Conservation (phyloP, 2,113 vertebrate species). For the Struthidea cinerea region DNA sequence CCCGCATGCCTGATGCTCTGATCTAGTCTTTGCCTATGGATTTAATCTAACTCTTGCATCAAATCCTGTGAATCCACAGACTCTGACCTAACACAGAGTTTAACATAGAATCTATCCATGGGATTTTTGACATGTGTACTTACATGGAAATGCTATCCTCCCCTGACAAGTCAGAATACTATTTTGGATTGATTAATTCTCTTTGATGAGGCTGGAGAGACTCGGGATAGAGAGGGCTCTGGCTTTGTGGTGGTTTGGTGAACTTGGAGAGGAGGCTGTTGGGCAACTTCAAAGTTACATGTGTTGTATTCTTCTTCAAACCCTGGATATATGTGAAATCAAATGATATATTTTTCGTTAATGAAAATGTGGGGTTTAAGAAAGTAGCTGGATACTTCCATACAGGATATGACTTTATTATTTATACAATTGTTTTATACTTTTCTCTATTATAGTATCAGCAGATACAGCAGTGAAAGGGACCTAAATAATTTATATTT, state of each 20-base stretch:
- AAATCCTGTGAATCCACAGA: conserved; percentile 29
- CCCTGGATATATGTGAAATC: background rate
- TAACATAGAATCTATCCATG: background rate
- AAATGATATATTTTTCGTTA: background rate
- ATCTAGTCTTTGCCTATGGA: conserved; percentile 19
- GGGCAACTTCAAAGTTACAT: conserved; percentile 48
- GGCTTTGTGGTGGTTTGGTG: conserved; percentile 42
- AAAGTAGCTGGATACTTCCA: background rate
- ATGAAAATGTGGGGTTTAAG: conserved; percentile 22
- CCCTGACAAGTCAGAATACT: conserved; percentile 53
- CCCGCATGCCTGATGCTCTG: conserved; percentile 1
- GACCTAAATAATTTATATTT: background rate
- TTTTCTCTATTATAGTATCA: conserved; percentile 3
- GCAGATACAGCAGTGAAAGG: conserved; percentile 1
- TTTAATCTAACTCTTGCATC: conserved; percentile 55
- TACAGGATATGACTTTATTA: background rate
- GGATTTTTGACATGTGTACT: conserved; percentile 50
- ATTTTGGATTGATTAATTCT: conserved; percentile 64
- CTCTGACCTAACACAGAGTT: conserved; percentile 54
- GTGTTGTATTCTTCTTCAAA: conserved; percentile 15
- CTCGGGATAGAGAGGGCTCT: background rate
- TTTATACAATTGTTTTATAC: background rate
- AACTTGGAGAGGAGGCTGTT: conserved; percentile 33
- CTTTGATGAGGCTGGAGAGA: conserved; percentile 56
- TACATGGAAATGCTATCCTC: conserved; percentile 49